A percentile compares a stretch with the other conserved stretches of the same genome.
phyloP scores from a whole-genome alignment of 2,888 invertebrate genomes.

The Frankliniella fusca region DNA sequence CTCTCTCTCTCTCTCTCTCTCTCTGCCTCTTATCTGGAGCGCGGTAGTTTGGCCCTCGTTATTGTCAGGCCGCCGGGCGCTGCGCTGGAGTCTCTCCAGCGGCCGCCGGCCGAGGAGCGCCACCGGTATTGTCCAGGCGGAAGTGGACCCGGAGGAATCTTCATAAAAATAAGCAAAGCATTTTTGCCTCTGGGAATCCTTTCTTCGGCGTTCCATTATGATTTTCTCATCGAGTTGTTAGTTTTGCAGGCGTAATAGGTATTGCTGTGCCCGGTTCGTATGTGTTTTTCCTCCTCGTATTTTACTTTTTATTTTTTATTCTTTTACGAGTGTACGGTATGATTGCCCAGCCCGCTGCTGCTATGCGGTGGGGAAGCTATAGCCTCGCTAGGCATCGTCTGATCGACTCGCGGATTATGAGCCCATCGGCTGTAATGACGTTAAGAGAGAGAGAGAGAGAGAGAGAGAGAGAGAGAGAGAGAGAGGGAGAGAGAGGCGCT shows the following conservation, averaged over 20 bases:
- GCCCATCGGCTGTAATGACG: slow-evolving; percentile 22
- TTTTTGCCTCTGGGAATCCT: too few species aligned
- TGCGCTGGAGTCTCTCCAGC: not conserved
- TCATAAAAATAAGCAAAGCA: too few species aligned
- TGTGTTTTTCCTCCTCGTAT: too few species aligned
- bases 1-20: not conserved
- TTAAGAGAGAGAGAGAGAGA: not conserved
- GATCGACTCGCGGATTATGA: slow-evolving; percentile 26
- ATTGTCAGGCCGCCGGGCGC: not conserved
- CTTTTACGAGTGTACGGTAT: not conserved
- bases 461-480: not conserved
- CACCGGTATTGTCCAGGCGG: not conserved
- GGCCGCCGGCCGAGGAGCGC: not conserved
- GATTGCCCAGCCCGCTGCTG: not conserved
- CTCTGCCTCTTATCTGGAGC: not conserved
- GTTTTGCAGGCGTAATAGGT: too few species aligned
- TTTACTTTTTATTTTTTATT: too few species aligned
- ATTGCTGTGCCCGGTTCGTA: too few species aligned
- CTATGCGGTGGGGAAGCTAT: not conserved
- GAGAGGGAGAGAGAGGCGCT: not conserved
- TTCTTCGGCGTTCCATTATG: too few species aligned
- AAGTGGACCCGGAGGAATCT: not conserved
- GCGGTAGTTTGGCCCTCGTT: not conserved
- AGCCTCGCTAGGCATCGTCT: slow-evolving; percentile 9
- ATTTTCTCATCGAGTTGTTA: too few species aligned